A percentile compares a stretch with the other conserved stretches of the same genome.
phyloP scores from a whole-genome alignment of 2,888 invertebrate genomes.

The Eristalinus sepulchralis region DNA sequence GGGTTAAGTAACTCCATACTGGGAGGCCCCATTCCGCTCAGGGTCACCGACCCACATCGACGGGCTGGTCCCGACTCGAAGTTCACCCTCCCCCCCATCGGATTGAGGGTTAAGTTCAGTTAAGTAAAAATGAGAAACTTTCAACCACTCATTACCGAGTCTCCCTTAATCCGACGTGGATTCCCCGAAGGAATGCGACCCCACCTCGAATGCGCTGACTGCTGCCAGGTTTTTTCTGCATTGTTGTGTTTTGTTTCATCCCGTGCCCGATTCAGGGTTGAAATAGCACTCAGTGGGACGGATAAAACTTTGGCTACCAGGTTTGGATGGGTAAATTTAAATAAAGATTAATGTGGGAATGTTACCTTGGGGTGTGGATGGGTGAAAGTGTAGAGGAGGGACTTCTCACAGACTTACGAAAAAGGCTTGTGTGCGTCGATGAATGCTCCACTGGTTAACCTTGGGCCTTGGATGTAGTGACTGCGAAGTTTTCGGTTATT shows the following conservation, averaged over 20 bases:
- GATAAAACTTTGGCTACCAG: conserved; percentile 60
- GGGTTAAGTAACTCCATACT: conserved; percentile 13
- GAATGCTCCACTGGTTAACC: neutral
- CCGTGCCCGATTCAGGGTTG: conserved; percentile 36
- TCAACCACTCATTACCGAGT: conserved; percentile 28
- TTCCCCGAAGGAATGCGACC: neutral
- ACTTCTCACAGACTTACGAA: neutral
- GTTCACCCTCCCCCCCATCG: neutral
- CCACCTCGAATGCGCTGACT: neutral
- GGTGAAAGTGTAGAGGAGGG: neutral
- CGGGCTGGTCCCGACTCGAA: neutral
- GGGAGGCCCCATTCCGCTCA: neutral
- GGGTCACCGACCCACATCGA: conserved; percentile 1
- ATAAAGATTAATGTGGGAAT: conserved; percentile 71
- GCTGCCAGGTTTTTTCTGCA: neutral
- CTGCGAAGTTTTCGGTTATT: neutral
- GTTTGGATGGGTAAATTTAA: conserved; percentile 63
- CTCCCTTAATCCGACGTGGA: conserved; percentile 5
- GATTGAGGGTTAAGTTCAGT: conserved; percentile 1
- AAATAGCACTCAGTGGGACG: conserved; percentile 70
- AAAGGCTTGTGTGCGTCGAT: neutral
- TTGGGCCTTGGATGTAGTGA: neutral
- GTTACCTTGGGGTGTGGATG: conserved; percentile 18
- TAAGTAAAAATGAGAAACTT: conserved; percentile 16
- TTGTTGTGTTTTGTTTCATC: neutral